Evolutionary conservation across 2,113 vertebrate genomes (phyloP).

Genomic region (Arvicanthis niloticus): DNA sequence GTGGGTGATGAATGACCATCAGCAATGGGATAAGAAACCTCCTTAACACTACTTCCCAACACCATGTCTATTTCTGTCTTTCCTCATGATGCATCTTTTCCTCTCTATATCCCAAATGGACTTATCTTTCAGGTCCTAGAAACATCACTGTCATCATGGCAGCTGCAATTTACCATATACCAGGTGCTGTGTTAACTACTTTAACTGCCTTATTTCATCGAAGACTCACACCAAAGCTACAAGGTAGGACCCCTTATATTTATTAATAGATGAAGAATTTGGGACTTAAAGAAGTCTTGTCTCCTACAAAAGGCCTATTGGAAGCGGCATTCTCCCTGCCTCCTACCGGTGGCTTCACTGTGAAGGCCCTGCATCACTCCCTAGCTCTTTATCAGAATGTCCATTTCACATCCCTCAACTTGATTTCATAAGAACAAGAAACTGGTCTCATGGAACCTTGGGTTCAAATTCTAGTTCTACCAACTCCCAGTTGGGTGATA

Average conservation of each 20-base stretch:
- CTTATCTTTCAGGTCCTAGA: constrained; percentile 29
- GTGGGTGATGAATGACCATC: constrained; percentile 25
- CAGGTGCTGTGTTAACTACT: constrained; percentile 17
- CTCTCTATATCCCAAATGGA: constrained; percentile 21
- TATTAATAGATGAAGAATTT: constrained; percentile 46
- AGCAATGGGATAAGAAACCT: constrained; percentile 52
- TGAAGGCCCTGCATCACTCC: constrained; percentile 25
- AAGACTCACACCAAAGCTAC: constrained; percentile 46
- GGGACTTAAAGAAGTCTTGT: constrained; percentile 46
- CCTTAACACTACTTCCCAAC: constrained; percentile 21
- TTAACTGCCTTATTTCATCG: neutral
- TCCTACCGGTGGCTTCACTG: neutral
- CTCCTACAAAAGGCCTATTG: constrained; percentile 28
- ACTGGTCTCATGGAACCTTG: neutral
- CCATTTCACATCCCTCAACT: neutral
- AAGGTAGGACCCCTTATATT: neutral
- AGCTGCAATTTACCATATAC: constrained; percentile 14
- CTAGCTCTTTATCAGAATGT: constrained; percentile 31
- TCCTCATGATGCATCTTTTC: constrained; percentile 45
- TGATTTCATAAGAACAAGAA: constrained; percentile 42
- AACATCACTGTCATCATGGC: neutral
- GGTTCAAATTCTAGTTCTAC: constrained; percentile 48
- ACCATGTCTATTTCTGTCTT: neutral
- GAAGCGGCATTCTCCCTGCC: neutral
- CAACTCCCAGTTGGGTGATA: constrained; percentile 5